phyloP scores from a whole-genome alignment of 1,140 invertebrate genomes.

The Drosophila serrata region DNA sequence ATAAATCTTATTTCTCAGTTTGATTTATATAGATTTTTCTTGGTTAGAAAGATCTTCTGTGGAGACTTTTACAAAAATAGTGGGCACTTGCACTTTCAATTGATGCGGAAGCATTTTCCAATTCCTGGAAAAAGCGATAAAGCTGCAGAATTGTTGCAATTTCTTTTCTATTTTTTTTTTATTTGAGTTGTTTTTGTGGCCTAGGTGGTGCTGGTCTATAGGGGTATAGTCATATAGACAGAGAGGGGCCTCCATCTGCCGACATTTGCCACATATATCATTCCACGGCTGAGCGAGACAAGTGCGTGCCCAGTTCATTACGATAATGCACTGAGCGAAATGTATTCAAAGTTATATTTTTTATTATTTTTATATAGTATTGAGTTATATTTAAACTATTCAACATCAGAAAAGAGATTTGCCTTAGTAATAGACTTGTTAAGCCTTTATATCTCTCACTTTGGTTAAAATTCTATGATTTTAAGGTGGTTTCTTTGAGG shows the following conservation, averaged over 20 bases:
- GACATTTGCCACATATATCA: conserved; percentile 69
- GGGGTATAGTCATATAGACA: conserved; percentile 44
- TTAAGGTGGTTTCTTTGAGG: background rate
- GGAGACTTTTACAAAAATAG: conserved; percentile 24
- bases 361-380: too few relatives aligned
- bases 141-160: conserved; percentile 52
- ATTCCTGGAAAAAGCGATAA: conserved; percentile 80
- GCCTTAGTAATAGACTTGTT: background rate
- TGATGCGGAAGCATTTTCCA: conserved; percentile 73
- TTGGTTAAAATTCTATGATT: background rate
- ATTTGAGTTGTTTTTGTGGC: conserved; percentile 11
- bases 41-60: background rate
- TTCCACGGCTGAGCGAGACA: conserved; percentile 78
- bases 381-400: too few relatives aligned
- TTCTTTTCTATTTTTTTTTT: conserved; percentile 25
- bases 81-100: conserved; percentile 51
- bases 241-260: conserved; percentile 28
- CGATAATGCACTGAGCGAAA: conserved; percentile 31
- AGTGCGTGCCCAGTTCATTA: conserved; percentile 83
- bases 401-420: too few relatives aligned
- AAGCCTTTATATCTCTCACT: background rate
- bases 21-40: conserved; percentile 3
- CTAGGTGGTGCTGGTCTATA: conserved; percentile 28
- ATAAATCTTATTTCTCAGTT: conserved; percentile 1
- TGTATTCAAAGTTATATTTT: too few relatives aligned